phyloP scores from a whole-genome alignment of 2,113 vertebrate species.

The Elgaria multicarinata region DNA sequence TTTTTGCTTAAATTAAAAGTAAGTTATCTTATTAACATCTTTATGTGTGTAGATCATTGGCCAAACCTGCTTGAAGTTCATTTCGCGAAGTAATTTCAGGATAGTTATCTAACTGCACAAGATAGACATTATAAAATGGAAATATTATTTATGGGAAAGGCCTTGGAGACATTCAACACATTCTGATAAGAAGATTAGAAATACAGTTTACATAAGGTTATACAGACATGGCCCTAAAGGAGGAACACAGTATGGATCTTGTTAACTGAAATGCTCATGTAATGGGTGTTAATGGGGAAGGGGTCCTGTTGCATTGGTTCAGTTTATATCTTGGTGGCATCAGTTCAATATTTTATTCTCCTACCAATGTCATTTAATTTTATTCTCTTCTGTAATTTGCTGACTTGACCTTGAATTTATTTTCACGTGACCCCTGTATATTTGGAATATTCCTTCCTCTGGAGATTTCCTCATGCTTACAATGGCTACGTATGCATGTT shows the following conservation, averaged over 20 bases:
- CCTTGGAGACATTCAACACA: neutral
- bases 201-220: neutral
- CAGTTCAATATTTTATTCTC: neutral
- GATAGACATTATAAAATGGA: neutral
- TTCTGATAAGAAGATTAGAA: neutral
- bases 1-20: neutral
- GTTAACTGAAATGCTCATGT: neutral
- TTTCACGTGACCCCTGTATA: neutral
- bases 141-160: neutral
- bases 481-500: neutral
- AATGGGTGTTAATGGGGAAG: neutral
- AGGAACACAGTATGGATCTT: neutral
- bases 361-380: neutral
- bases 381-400: neutral
- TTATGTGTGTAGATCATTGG: neutral
- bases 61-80: neutral
- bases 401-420: neutral
- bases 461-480: neutral
- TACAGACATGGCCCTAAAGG: neutral
- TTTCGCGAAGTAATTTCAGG: neutral
- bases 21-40: neutral
- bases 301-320: neutral
- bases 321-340: neutral
- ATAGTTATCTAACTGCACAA: neutral
- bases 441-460: neutral